Base-by-base conservation (phyloP, 2,797 vertebrate species). In the Neostethus bicornis region DNA sequence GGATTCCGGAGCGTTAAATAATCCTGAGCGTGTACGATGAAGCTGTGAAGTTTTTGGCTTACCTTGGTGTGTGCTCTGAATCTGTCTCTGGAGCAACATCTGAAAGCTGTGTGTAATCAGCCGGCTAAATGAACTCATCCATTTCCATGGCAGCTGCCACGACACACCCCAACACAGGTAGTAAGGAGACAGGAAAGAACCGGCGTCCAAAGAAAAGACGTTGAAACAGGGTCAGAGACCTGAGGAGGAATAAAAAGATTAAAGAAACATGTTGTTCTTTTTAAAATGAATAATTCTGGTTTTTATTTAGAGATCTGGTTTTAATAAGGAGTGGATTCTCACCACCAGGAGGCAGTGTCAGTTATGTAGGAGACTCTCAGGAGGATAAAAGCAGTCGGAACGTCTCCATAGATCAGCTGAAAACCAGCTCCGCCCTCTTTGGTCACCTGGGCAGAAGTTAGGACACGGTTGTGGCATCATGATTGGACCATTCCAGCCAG, bases 121-220 rank as follows among this genome's bases (percentile, higher is more conserved):
- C 56, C 77, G 81, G 81, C 81, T 79, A 80, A 85, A 84, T 61
- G 75, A 90, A 80, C 77, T 79, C 19, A 64, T 87, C 84, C 88
- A 89, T 87, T 80, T 79, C 78, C 90, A 89, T 86, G 87, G 76
- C 69, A 89, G 86, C 89, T 71, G 64, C 70, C 67, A 69, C 13
- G 28, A 83, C 85, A 78, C 85, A 90, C 89, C 84, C 85, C 90
- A 85, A 61, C 59, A 67, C 59, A 73, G 73, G 73, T 67, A 41
- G 71, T 73, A 67, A 78, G 66, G 63, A 73, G 78, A 78, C 32
- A 25, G 61, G 20, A 10, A 48, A 34, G 21, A 58, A 46, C 63
- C 65, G 54, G 58, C 53, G 66, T 24, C 45, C 71, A 65, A 62
- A 59, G 38, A 23, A 61, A 63, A 61, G 52, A 59, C 49, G 32